Conservation (phyloP, 2,888 invertebrate genomes). For the Sphecodes monilicornis region DNA sequence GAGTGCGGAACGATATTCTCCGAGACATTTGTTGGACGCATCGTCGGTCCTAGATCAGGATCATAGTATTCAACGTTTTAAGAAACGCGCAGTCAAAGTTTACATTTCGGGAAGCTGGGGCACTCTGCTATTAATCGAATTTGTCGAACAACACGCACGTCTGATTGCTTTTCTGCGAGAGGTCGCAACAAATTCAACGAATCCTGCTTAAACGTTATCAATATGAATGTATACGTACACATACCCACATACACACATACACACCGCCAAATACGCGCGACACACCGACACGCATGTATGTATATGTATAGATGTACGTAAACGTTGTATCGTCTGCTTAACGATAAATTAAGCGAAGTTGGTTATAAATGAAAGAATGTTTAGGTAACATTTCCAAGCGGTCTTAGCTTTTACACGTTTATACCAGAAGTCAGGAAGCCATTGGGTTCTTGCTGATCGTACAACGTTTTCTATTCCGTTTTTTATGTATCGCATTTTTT, state of each 20-base stretch:
- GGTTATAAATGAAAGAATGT: conserved; percentile 19
- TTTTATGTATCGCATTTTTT: conserved; percentile 47
- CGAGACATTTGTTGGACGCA: conserved; percentile 4
- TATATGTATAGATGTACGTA: conserved; percentile 9
- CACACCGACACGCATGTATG: conserved; percentile 2
- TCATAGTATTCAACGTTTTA: conserved; percentile 23
- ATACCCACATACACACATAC: background rate
- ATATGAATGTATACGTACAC: conserved; percentile 21
- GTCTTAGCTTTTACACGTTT: conserved; percentile 67
- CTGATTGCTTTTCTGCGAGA: conserved; percentile 31
- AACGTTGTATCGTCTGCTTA: conserved; percentile 34
- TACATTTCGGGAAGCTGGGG: conserved; percentile 1
- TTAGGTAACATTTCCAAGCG: conserved; percentile 39
- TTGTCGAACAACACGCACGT: conserved; percentile 15
- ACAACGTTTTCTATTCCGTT: conserved; percentile 56
- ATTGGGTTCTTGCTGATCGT: conserved; percentile 51
- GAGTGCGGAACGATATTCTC: background rate
- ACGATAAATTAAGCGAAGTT: conserved; percentile 25
- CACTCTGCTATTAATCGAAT: conserved; percentile 19
- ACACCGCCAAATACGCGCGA: background rate
- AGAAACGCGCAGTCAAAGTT: background rate
- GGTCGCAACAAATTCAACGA: conserved; percentile 53
- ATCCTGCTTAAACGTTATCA: conserved; percentile 46
- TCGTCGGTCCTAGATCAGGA: conserved; percentile 27
- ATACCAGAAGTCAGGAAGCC: conserved; percentile 45